Evolutionary conservation across 2,797 vertebrate genomes (phyloP).

Genomic region (Ambastaia sidthimunki): DNA sequence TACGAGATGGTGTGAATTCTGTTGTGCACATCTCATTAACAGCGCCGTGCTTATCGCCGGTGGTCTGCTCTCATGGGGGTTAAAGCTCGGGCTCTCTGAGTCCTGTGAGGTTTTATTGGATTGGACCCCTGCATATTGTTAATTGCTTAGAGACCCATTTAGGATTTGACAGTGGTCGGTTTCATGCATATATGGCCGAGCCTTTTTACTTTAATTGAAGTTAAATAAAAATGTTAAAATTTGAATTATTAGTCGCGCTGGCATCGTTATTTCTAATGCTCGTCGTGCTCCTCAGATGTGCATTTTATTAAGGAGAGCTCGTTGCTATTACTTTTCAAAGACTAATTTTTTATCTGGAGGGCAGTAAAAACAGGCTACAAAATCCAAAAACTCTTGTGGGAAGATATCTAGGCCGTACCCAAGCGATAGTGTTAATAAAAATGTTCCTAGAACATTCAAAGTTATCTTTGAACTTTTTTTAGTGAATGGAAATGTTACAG

Average conservation of each 20-base stretch:
- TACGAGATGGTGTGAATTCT: constrained; percentile 22
- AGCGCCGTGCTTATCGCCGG: constrained; percentile 29
- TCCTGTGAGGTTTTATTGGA: constrained; percentile 42
- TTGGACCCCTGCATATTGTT: constrained; percentile 41
- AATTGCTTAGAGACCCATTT: constrained; percentile 40
- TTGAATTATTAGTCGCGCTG: neutral
- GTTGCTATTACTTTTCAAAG: no score
- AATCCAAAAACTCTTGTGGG: no score
- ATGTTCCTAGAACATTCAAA: no score
- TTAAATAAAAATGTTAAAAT: constrained; percentile 20
- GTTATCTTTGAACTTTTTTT: no score
- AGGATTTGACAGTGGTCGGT: neutral
- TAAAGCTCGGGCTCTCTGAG: constrained; percentile 5
- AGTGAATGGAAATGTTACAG: no score
- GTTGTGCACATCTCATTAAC: constrained; percentile 45
- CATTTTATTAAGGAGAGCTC: no score
- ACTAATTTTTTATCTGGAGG: no score
- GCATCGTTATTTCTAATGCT: neutral
- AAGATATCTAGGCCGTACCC: no score
- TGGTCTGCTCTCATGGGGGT: constrained; percentile 35
- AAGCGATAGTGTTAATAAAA: no score
- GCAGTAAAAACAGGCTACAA: no score
- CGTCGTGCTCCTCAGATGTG: no score
- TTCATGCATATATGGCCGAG: constrained; percentile 8
- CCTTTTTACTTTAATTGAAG: constrained; percentile 4